Conservation (phyloP, 2,888 invertebrate species). For the Aelia acuminata region DNA sequence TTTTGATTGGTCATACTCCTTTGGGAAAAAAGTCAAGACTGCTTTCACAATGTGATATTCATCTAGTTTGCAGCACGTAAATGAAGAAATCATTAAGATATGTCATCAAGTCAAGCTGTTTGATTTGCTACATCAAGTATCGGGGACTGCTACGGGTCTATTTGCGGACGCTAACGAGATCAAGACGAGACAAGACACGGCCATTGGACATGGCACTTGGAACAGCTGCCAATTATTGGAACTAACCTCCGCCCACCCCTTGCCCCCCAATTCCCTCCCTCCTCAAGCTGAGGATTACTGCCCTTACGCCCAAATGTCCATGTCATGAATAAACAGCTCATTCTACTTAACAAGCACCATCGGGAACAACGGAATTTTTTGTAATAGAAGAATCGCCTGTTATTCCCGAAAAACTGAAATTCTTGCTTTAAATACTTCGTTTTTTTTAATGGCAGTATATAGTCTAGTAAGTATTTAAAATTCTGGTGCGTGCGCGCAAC, state of each 20-base stretch:
- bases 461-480: too few species aligned
- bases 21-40: too few species aligned
- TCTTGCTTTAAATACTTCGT: too few species aligned
- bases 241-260: background rate
- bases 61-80: background rate
- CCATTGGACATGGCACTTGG: constrained; percentile 23
- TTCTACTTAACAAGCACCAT: background rate
- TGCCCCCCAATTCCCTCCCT: background rate
- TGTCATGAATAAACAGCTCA: background rate
- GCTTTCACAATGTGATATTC: background rate
- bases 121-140: constrained; percentile 10
- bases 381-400: background rate
- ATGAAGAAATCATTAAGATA: background rate
- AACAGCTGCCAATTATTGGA: constrained; percentile 7
- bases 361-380: background rate
- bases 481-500: too few species aligned
- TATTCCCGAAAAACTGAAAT: background rate
- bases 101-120: background rate
- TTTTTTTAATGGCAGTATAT: too few species aligned
- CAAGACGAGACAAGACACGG: background rate
- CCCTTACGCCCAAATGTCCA: background rate
- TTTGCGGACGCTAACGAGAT: constrained; percentile 9
- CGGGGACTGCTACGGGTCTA: background rate
- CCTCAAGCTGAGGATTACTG: background rate
- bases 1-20: too few species aligned